Evolutionary conservation across 1,140 invertebrate species (phyloP).

Genomic region (Bombus waltoni): DNA sequence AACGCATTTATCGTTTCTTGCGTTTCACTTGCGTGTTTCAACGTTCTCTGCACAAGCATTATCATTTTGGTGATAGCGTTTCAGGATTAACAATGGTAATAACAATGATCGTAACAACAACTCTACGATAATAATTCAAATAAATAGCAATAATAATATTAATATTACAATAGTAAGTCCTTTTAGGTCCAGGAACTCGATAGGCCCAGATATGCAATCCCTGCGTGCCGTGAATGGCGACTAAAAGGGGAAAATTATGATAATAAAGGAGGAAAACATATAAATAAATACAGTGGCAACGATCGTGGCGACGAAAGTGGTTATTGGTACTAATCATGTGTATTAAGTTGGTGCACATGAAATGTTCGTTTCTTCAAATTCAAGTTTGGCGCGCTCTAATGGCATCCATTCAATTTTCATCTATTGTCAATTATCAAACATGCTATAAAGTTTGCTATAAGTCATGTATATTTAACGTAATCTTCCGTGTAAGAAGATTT

Average conservation of each 20-base stretch:
- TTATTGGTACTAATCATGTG: too few relatives aligned
- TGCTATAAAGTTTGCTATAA: too few relatives aligned
- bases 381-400: background rate
- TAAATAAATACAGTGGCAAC: background rate
- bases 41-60: background rate
- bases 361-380: background rate
- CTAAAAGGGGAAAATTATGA: background rate
- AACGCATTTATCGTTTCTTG: conserved; percentile 67
- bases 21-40: background rate
- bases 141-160: background rate
- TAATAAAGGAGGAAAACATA: background rate
- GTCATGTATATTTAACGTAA: too few relatives aligned
- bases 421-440: too few relatives aligned
- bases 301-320: too few relatives aligned
- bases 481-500: too few relatives aligned
- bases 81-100: background rate
- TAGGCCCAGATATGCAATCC: background rate
- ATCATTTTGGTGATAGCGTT: background rate
- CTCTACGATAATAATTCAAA: background rate
- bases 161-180: background rate
- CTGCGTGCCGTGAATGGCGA: background rate
- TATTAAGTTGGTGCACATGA: background rate
- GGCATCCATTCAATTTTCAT: background rate
- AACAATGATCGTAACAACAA: conserved; percentile 8
- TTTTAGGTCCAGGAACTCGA: background rate